Evolutionary conservation across 2,113 vertebrate genomes (phyloP), one percentile per base, ranked within the genome.

Genomic region (Strix aluco): DNA sequence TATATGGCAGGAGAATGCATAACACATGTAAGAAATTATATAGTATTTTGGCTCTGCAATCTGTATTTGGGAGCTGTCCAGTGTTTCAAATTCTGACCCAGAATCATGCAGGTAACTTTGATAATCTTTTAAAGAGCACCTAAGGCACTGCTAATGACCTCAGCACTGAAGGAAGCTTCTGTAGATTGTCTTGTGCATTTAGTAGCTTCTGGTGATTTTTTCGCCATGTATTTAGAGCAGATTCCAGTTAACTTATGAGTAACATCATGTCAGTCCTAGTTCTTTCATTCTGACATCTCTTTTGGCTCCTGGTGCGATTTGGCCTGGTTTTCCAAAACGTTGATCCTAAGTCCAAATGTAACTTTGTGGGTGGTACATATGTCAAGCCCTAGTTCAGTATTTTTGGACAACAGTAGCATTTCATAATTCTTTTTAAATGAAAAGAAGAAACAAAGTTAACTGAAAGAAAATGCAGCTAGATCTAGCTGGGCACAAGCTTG

Each of bases 261-360:
- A 97, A 90, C 87, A 94, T 94, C 89, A 90, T 96, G 89, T 97
- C 94, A 94, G 91, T 82, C 57, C 86, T 90, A 75, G 57, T 95
- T 97, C 71, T 94, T 96, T 95, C 88, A 2, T 95, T 96, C 93
- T 95, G 95, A 92, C 95, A 90, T 95, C 94, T 96, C 91, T 96
- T 91, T 97, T 96, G 95, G 93, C 94, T 95, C 89, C 72, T 13
- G 3, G 69, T 79, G 86, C 46, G 40, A 59, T 94, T 96, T 97
- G 95, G 96, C 93, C 87, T 16, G 0, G 20, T 97, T 97, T 96
- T 88, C 78, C 70, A 78, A 90, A 93, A 78, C 82, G 57, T 93
- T 94, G 94, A 88, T 95, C 86, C 96, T 94, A 84, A 85, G 96
- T 93, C 94, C 94, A 97, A 95, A 94, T 96, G 93, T 87, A 97